Percentiles rank a stretch among this genome's conserved stretches.
Evolutionary conservation across 1,140 invertebrate species (phyloP).

Genomic region (Holcopasites calliopsidis): DNA sequence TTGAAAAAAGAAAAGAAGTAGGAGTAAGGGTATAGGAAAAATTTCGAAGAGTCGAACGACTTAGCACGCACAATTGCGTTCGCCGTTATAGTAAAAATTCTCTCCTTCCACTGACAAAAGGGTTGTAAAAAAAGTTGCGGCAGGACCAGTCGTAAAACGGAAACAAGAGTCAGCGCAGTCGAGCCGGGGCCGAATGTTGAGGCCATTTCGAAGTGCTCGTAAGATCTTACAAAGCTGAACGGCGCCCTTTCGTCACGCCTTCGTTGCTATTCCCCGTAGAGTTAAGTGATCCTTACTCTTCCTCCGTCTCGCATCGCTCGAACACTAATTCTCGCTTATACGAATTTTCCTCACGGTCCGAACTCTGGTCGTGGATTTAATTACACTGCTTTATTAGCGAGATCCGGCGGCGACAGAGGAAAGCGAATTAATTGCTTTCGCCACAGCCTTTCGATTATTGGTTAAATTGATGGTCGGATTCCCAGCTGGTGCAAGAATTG

Average conservation of each 20-base stretch:
- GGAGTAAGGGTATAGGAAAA: neutral
- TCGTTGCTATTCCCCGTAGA: neutral
- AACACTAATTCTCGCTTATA: too few species aligned
- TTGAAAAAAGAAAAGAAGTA: too few species aligned
- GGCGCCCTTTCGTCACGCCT: conserved; percentile 15
- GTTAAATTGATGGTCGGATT: too few species aligned
- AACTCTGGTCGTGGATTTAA: conserved; percentile 35
- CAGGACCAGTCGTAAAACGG: conserved; percentile 39
- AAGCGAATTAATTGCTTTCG: conserved; percentile 37
- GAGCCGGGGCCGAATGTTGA: conserved; percentile 40
- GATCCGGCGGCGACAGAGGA: neutral
- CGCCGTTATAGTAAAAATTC: conserved; percentile 13
- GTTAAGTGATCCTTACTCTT: conserved; percentile 6
- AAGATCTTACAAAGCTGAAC: conserved; percentile 13
- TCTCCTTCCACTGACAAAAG: conserved; percentile 28
- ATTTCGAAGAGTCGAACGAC: conserved; percentile 10
- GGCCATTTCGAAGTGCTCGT: conserved; percentile 23
- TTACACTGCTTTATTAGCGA: conserved; percentile 38
- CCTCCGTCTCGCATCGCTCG: neutral
- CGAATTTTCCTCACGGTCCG: conserved; percentile 20
- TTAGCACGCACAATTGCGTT: conserved; percentile 16
- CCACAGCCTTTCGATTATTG: too few species aligned
- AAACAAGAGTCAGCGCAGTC: conserved; percentile 31
- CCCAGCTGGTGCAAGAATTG: too few species aligned
- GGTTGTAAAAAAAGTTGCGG: conserved; percentile 16